These are phyloP conservation scores for Haemorhous mexicanus DNA, from an alignment of 2,113 vertebrate species.

Conservation along the genomic window DNA sequence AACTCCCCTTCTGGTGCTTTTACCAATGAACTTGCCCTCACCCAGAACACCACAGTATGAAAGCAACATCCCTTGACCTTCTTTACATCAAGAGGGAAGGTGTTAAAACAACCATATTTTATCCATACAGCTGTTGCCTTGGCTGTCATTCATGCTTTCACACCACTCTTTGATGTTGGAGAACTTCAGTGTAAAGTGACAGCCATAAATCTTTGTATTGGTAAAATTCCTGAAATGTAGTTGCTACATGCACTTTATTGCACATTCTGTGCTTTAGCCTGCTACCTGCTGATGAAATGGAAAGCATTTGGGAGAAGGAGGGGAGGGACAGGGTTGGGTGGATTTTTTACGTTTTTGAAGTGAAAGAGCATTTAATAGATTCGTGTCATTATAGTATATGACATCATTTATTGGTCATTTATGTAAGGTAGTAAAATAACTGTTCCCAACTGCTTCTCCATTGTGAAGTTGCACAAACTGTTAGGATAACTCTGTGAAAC, in stretches of 20 bases:
- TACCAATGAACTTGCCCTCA: background rate
- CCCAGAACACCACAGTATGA: background rate
- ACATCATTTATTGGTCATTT: background rate
- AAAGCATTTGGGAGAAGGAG: background rate
- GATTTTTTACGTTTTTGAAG: background rate
- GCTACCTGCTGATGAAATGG: background rate
- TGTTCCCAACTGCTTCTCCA: background rate
- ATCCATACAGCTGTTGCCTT: constrained; percentile 19
- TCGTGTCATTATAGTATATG: background rate
- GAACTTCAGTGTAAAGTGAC: background rate
- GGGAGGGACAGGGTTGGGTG: too few species aligned
- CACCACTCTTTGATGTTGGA: constrained; percentile 43
- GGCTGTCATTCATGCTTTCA: background rate
- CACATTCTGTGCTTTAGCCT: background rate
- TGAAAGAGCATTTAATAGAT: background rate
- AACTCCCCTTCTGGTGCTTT: background rate
- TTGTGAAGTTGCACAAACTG: background rate
- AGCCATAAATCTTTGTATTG: background rate
- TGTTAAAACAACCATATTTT: background rate
- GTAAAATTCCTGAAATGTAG: background rate
- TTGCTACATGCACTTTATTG: background rate
- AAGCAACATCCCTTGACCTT: constrained; percentile 34
- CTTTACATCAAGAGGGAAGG: background rate
- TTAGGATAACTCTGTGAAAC: background rate
- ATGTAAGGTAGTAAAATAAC: background rate